Evolutionary conservation across 2,797 vertebrate species (phyloP), one percentile per base, ranked within the genome.

Genomic region (Melanotaenia parkinsoni): DNA sequence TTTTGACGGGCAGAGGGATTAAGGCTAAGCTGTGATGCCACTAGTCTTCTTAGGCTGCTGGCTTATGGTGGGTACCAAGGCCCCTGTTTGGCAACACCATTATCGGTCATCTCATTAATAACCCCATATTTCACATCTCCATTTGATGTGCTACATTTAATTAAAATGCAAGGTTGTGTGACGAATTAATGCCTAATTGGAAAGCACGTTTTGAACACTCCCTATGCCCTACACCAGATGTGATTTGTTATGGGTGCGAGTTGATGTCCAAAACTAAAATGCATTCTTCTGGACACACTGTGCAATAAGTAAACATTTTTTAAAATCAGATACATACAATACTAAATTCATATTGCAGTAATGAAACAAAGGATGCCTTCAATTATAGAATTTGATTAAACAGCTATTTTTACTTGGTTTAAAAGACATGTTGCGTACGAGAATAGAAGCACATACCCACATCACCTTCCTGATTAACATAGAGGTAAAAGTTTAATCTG

Each of bases 91-190:
- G 85, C 80, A 79, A 86, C 86, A 71, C 59, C 88, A 91, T 94
- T 94, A 95, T 95, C 94, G 90, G 95, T 95, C 94, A 95, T 95
- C 94, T 79, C 77, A 67, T 86, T 94, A 95, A 94, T 94, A 93
- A 93, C 90, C 89, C 72, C 88, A 81, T 91, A 88, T 91, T 93
- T 93, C 87, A 91, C 88, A 91, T 92, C 90, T 88, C 86, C 86
- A 89, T 86, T 90, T 88, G 85, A 94, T 90, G 89, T 90, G 92
- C 86, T 91, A 84, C 88, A 90, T 94, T 94, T 95, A 94, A 95
- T 95, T 95, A 94, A 92, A 93, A 90, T 89, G 85, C 61, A 72
- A 88, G 83, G 86, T 89, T 83, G 91, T 89, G 87, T 94, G 91
- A 94, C 87, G 65, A 94, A 95, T 94, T 87, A 90, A 89, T 72